phyloP scores from a whole-genome alignment of 92 coral and sea anemone genomes.

The Porites rus region DNA sequence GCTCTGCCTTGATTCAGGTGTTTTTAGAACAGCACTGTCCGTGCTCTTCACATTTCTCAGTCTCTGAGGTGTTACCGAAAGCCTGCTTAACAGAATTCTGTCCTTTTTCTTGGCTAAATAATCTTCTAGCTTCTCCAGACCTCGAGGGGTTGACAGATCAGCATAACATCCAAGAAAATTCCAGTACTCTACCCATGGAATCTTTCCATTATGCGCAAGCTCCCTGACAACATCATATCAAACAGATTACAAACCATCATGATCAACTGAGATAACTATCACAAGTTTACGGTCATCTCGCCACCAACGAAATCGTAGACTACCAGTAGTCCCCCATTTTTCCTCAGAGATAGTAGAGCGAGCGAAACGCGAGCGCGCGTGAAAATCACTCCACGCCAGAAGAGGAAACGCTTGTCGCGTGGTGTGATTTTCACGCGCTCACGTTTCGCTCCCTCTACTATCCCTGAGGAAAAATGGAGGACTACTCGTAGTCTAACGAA shows the following conservation, averaged over 20 bases:
- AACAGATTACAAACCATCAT: not conserved
- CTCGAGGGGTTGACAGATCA: conserved; percentile 79
- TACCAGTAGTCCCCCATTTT: no score
- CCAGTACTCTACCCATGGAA: conserved; percentile 96
- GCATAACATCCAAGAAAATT: conserved; percentile 84
- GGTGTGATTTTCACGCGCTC: no score
- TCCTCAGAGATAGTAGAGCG: no score
- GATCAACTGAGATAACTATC: not conserved
- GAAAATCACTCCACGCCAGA: no score
- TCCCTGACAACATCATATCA: conserved; percentile 52
- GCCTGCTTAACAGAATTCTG: conserved; percentile 11
- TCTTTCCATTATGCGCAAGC: conserved; percentile 77
- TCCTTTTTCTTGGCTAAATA: conserved; percentile 65
- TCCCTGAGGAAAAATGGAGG: no score
- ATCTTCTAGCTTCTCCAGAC: conserved; percentile 81
- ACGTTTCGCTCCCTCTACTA: no score
- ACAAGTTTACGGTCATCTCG: no score
- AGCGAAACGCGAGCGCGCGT: no score
- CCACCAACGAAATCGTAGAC: no score
- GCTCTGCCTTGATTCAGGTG: conserved; percentile 42
- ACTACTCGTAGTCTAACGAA: no score
- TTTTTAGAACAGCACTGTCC: conserved; percentile 4
- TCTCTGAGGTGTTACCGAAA: conserved; percentile 42
- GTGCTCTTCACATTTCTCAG: conserved; percentile 10
- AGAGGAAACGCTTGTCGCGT: no score